These are phyloP conservation scores for Porites australiensis DNA, from an alignment of 64 coral and sea anemone species.

Conservation along the genomic window DNA sequence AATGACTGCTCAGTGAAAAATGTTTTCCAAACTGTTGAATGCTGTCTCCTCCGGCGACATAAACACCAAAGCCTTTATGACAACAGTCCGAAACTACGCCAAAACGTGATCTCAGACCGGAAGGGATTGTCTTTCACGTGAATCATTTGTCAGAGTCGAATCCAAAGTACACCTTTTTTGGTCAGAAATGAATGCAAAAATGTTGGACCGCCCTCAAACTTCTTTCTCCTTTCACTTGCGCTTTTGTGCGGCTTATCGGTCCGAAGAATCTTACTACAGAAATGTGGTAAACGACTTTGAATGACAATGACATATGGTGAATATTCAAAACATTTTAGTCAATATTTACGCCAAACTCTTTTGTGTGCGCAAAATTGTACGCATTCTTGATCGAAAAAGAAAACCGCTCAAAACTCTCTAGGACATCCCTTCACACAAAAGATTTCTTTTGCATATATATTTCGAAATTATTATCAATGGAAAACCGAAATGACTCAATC, in stretches of 20 bases:
- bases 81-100: not conserved
- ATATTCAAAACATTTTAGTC: constrained; percentile 27
- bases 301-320: not conserved
- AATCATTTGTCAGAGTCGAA: not conserved
- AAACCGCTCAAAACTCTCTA: not conserved
- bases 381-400: not conserved
- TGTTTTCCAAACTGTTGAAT: not conserved
- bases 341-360: constrained; percentile 6
- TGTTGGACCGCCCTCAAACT: constrained; percentile 17
- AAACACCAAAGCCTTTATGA: not conserved
- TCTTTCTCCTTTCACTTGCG: not conserved
- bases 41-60: not conserved
- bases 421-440: not conserved
- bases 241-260: not conserved
- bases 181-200: not conserved
- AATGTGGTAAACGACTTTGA: not conserved
- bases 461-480: not conserved
- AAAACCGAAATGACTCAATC: not conserved
- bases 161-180: not conserved
- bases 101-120: not conserved
- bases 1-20: no score
- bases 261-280: not conserved
- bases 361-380: not conserved
- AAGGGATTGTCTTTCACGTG: not conserved
- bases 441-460: not conserved